Evolutionary conservation across 2,888 invertebrate genomes (phyloP).

Genomic region (Cryptophagus acutangulus): DNA sequence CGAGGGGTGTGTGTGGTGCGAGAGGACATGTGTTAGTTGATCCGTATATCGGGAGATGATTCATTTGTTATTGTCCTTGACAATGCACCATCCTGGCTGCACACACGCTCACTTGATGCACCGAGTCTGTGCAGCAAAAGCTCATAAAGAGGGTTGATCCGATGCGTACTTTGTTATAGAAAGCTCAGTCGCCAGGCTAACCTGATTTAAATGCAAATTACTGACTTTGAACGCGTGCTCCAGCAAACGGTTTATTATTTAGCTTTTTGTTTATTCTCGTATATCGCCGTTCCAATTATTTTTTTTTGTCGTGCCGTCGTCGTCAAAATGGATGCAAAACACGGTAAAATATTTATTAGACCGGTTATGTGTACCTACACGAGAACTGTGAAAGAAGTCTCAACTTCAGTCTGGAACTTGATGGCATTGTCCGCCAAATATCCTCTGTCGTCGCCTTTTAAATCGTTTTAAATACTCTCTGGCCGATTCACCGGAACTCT

Average conservation of each 20-base stretch:
- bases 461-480: conserved; percentile 24
- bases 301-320: too few relatives aligned
- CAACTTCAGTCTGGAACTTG: conserved; percentile 14
- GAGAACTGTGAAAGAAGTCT: conserved; percentile 6
- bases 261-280: conserved; percentile 18
- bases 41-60: conserved; percentile 45
- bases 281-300: too few relatives aligned
- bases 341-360: conserved; percentile 7
- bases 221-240: conserved; percentile 32
- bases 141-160: conserved; percentile 6
- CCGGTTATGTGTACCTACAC: too few relatives aligned
- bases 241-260: conserved; percentile 19
- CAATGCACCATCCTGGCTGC: conserved; percentile 31
- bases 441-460: conserved; percentile 20
- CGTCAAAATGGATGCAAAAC: neutral
- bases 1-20: conserved; percentile 31
- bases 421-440: conserved; percentile 32
- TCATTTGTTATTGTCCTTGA: conserved; percentile 45
- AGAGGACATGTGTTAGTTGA: conserved; percentile 45
- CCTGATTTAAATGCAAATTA: conserved; percentile 42
- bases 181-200: conserved; percentile 22
- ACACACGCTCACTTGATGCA: conserved; percentile 27
- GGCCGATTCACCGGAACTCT: conserved; percentile 22
- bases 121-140: conserved; percentile 10
- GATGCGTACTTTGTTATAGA: conserved; percentile 18